phyloP scores from a whole-genome alignment of 2,113 vertebrate species.

The Corydoras maculifer region DNA sequence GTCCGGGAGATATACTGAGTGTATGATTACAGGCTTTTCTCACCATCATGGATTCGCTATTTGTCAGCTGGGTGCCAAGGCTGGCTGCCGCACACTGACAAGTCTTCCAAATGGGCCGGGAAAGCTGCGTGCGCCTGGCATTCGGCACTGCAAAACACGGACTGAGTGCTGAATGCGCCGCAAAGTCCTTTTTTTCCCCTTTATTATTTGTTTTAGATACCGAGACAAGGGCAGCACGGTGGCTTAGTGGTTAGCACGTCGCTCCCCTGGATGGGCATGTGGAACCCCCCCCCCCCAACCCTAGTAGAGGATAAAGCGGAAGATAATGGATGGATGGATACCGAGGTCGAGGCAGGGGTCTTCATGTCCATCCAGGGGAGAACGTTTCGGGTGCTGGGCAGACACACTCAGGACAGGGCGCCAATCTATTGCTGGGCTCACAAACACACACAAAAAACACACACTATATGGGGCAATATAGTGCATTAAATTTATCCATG shows the following conservation, averaged over 20 bases:
- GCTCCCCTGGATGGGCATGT: too few species aligned
- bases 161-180: not conserved
- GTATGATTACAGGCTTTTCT: constrained; percentile 64
- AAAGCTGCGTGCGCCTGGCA: not conserved
- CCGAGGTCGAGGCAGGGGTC: too few species aligned
- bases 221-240: not conserved
- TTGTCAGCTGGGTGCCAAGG: constrained; percentile 61
- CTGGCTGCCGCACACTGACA: constrained; percentile 42
- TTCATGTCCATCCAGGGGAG: too few species aligned
- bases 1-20: constrained; percentile 40
- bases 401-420: too few species aligned
- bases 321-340: not conserved
- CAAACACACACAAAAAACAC: too few species aligned
- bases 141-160: constrained; percentile 7
- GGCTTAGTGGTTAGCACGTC: too few species aligned
- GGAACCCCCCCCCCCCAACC: too few species aligned
- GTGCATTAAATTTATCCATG: too few species aligned
- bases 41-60: constrained; percentile 58
- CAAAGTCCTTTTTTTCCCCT: not conserved
- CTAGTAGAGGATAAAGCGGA: too few species aligned
- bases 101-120: constrained; percentile 15
- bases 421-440: too few species aligned
- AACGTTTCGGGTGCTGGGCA: too few species aligned
- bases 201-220: not conserved
- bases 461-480: too few species aligned